A percentile compares a stretch with the other conserved stretches of the same genome.
These are phyloP conservation scores for Lacanobia wlatinum DNA, from an alignment of 2,888 invertebrate genomes.

Conservation along the genomic window DNA sequence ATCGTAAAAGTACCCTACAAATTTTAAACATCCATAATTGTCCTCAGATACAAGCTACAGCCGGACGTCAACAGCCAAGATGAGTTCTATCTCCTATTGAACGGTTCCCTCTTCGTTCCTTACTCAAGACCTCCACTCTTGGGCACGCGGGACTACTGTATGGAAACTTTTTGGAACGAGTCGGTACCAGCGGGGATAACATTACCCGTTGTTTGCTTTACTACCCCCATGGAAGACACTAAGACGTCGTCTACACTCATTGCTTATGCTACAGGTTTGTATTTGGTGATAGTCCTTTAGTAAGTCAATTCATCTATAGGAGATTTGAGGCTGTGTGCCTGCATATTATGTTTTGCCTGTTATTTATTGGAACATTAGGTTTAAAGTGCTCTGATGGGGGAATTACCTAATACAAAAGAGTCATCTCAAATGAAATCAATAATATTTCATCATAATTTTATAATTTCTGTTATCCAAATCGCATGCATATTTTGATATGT, in stretches of 20 bases:
- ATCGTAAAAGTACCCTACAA: background rate
- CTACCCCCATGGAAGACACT: constrained; percentile 77
- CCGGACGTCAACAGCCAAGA: constrained; percentile 87
- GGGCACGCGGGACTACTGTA: constrained; percentile 90
- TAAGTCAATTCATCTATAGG: background rate
- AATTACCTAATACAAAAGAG: background rate
- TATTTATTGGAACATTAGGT: background rate
- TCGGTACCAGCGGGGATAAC: constrained; percentile 85
- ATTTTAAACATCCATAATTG: constrained; percentile 18
- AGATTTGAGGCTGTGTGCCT: background rate
- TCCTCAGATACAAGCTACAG: constrained; percentile 89
- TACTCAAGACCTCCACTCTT: constrained; percentile 85
- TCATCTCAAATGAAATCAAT: background rate
- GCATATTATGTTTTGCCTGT: background rate
- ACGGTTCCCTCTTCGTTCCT: constrained; percentile 91
- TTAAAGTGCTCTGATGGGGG: background rate
- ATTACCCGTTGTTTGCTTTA: constrained; percentile 90
- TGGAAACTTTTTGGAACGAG: constrained; percentile 90
- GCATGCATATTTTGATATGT: background rate
- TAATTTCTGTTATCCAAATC: background rate
- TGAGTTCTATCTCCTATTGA: constrained; percentile 90
- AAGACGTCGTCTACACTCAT: constrained; percentile 82
- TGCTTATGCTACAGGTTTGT: constrained; percentile 83
- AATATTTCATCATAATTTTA: background rate
- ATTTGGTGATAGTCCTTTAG: constrained; percentile 3